Base-by-base conservation (phyloP, 2,797 vertebrate species). In the Tachyglossus aculeatus region DNA sequence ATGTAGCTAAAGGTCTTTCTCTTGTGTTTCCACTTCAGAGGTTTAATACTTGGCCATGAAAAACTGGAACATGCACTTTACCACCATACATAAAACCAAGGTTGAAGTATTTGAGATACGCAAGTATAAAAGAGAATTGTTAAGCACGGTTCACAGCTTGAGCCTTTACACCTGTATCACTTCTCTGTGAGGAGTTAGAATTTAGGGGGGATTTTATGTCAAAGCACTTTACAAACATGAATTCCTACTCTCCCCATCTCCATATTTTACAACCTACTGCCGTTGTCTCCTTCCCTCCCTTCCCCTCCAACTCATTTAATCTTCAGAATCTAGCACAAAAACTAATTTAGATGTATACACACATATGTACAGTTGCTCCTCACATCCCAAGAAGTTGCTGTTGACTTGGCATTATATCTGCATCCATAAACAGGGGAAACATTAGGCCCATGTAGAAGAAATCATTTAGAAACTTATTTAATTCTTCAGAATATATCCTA, bases 21-120 rank as follows among this genome's bases (percentile, higher is more conserved):
- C 47, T 52, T 38, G 48, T 10, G 41, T 63, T 86, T 80, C 75
- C 54, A 62, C 4, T 75, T 71, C 33, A 72, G 12, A 22, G 3
- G 5, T 77, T 74, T 38, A 48, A 25, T 59, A 19, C 1, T 27
- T 40, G 11, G 1, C 54, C 74, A 65, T 66, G 24, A 67, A 77
- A 66, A 56, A 3, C 1, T 21, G 41, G 12, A n/a, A 37, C 1
- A 48, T 45, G 5, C 4, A 37, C 32, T 34, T 36, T 3, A 22
- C 22, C 39, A 47, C 61, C 60, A 15, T 55, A 32, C 0, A 50
- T 47, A 45, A 32, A 59, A 59, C 13, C 6, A 7, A 11, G 7
- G n/a, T 45, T 34, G n/a, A 22, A 16, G 40, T 22, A 7, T 59
- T 25, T 36, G 24, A 31, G 5, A 18, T 31, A 6, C n/a, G 48